phyloP scores from a whole-genome alignment of 2,113 vertebrate species.

The Hymenochirus boettgeri region DNA sequence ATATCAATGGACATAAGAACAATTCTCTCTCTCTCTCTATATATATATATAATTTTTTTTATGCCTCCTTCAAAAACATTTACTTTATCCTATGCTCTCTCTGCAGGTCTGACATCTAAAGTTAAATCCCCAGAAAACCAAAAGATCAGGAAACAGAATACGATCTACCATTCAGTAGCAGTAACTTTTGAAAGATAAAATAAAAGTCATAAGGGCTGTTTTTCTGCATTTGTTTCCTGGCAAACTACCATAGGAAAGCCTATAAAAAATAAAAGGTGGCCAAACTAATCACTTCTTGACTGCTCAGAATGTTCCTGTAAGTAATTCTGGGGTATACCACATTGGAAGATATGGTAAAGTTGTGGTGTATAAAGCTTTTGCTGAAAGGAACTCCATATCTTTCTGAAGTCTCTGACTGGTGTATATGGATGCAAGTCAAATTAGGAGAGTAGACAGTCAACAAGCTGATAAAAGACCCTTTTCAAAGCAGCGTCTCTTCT shows the following conservation, averaged over 20 bases:
- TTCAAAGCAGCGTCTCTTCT: conserved; percentile 86
- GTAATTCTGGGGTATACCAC: background rate
- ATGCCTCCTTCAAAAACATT: background rate
- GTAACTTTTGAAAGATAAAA: too few species aligned
- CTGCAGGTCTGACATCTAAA: background rate
- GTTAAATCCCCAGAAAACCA: background rate
- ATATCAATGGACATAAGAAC: background rate
- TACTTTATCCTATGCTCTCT: background rate
- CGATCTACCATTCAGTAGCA: background rate
- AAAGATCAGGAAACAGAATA: background rate
- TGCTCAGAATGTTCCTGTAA: conserved; percentile 7
- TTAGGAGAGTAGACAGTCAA: conserved; percentile 63
- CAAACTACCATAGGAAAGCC: conserved; percentile 16
- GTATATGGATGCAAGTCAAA: conserved; percentile 9
- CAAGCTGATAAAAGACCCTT: conserved; percentile 94
- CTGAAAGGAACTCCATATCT: conserved; percentile 13
- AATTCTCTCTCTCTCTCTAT: background rate
- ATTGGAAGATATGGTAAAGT: conserved; percentile 6
- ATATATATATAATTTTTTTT: conserved; percentile 19
- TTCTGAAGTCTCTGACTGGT: background rate
- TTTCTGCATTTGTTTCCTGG: conserved; percentile 42
- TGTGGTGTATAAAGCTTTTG: conserved; percentile 26
- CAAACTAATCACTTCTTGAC: conserved; percentile 2
- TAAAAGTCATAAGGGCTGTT: too few species aligned
- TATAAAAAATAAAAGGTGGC: conserved; percentile 7